A percentile compares a stretch with the other conserved stretches of the same genome.
phyloP scores from a whole-genome alignment of 1,140 invertebrate species.

The Magallana angulata region DNA sequence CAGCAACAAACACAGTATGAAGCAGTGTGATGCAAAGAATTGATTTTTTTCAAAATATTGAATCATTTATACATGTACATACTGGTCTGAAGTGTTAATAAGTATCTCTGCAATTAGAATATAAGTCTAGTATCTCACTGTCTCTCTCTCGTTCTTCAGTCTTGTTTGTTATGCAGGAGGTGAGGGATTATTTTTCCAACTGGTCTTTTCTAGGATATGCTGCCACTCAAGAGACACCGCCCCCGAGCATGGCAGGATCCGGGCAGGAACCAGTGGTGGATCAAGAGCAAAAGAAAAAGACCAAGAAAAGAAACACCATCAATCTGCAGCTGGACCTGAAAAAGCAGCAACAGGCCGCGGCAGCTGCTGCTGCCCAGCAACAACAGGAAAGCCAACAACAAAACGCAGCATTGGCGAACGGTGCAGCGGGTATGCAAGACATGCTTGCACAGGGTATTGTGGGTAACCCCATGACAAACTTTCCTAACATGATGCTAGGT shows the following conservation, averaged over 20 bases:
- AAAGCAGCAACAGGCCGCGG: constrained; percentile 51
- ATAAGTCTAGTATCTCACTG: too few species aligned
- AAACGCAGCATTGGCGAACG: constrained; percentile 46
- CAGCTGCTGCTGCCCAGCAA: constrained; percentile 44
- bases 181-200: neutral
- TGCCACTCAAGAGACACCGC: neutral
- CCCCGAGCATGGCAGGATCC: neutral
- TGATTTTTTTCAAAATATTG: too few species aligned
- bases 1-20: too few species aligned
- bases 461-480: constrained; percentile 53
- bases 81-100: too few species aligned
- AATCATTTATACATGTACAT: too few species aligned
- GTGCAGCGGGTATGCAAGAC: constrained; percentile 49
- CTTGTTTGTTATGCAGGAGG: neutral
- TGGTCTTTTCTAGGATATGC: constrained; percentile 27
- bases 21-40: too few species aligned
- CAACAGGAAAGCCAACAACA: constrained; percentile 58
- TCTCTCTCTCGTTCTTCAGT: too few species aligned
- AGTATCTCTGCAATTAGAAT: too few species aligned
- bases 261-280: constrained; percentile 51
- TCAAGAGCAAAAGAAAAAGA: constrained; percentile 56
- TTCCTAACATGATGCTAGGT: constrained; percentile 51
- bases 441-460: constrained; percentile 56
- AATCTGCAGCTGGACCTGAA: constrained; percentile 67
- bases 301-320: constrained; percentile 66